Evolutionary conservation across 2,888 invertebrate genomes (phyloP), one percentile per base, ranked within the genome.

Genomic region (Archips xylosteana): DNA sequence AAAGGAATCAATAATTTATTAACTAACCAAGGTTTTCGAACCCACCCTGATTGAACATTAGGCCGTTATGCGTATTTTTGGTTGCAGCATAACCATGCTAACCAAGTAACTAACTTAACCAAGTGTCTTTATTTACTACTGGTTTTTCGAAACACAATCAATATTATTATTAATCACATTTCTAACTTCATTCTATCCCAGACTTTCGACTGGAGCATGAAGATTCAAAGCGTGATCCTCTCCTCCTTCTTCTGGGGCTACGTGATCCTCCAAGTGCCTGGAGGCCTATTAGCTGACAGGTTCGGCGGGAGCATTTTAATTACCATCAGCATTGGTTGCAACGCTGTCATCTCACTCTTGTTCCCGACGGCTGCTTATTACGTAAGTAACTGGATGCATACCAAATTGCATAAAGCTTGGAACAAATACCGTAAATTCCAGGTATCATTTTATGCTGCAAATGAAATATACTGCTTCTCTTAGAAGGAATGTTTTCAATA

Each of bases 241-340:
- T 89, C 90, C 74, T 89, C 92, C 0, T 92, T 92, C 77, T 92
- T 91, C 80, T 92, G 90, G 89, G 92, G 92, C 2, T 96, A 97
- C 82, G 92, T 96, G 0, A 78, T 95, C 9, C 95, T 95, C 49
- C 96, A 96, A 84, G 84, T 95, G 34, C 95, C 95, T 0, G 94
- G 95, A 1, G 96, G 96, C 0, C 91, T 95, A 73, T 82, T 97
- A 76, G 96, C 96, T 0, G 95, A 95, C 75, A 90, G 91, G 45
- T 95, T 95, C 83, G 96, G 97, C 10, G 96, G 96, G n/a, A 96
- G 96, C 79, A 86, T 92, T 54, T 87, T 96, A 13, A 81, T 95
- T 23, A 83, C 92, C 34, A 68, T 73, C 34, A 45, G 69, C 39
- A 60, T 73, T 57, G 51, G 62, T 1, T 54, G 67, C 0, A 76